Evolutionary conservation across 1,140 invertebrate genomes (phyloP).

Genomic region (Marisa cornuarietis): DNA sequence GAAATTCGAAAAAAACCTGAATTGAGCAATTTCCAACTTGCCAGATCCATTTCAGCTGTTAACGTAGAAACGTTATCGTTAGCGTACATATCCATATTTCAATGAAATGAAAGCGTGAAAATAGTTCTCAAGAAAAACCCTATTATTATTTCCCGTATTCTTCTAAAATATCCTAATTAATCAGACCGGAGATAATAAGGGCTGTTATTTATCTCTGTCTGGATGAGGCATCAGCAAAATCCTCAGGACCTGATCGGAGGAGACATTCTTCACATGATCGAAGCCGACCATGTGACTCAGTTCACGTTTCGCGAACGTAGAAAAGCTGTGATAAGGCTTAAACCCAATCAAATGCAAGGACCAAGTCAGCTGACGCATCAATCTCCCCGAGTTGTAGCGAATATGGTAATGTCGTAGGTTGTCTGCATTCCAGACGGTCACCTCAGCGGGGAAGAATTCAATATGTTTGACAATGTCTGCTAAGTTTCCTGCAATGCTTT

Average conservation of each 20-base stretch:
- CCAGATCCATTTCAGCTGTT: too few species aligned
- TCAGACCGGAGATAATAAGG: not conserved
- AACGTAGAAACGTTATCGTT: too few species aligned
- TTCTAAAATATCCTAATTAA: not conserved
- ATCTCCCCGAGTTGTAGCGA: constrained; percentile 37
- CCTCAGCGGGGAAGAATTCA: not conserved
- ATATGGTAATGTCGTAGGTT: constrained; percentile 51
- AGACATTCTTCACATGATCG: not conserved
- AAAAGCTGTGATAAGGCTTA: not conserved
- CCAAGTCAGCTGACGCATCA: constrained; percentile 44
- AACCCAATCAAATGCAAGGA: constrained; percentile 31
- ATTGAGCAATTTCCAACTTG: too few species aligned
- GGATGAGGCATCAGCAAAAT: not conserved
- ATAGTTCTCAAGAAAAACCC: too few species aligned
- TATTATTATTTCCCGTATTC: too few species aligned
- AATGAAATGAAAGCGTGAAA: too few species aligned
- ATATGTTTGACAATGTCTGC: constrained; percentile 17
- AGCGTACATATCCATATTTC: too few species aligned
- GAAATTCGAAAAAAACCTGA: too few species aligned
- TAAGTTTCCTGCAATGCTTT: not conserved
- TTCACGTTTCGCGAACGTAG: constrained; percentile 3
- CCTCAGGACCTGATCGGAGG: too few species aligned
- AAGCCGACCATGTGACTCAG: not conserved
- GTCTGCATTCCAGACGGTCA: constrained; percentile 53
- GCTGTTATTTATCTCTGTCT: not conserved